Base-by-base conservation (phyloP, 2,797 vertebrate genomes). In the Argya squamiceps region DNA sequence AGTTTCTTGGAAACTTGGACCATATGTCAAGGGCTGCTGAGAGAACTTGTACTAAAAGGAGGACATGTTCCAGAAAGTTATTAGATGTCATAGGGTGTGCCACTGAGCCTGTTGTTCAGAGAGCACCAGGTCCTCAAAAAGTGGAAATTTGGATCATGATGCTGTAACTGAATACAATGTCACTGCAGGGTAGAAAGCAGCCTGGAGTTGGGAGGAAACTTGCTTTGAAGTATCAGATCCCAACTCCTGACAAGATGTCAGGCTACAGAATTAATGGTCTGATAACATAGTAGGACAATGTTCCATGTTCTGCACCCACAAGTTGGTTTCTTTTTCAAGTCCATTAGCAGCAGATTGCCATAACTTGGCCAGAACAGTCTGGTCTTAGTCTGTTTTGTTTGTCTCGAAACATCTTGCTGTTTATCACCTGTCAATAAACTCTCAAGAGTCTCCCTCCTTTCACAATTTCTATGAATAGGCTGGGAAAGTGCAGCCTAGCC, bases 1-100 rank as follows among this genome's bases (percentile, higher is more conserved):
- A 9, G 12, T 86, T 96, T 69, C 60, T 88, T 82, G 85, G 67
- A 96, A 96, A 86, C 44, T 82, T 89, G 75, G 52, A 69, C 47
- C 41, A 71, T 17, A 52, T 32, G 30, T 44, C 36, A 75, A 89
- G 47, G 47, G 53, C 36, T 39, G 49, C 65, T 59, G 70, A 93
- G 49, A 82, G 52, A 91, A 76, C 18, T 77, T 81, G 74, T 36
- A 92, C 56, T 36, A 73, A 78, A 80, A 95, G 43, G 43, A 70
- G 37, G 37, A 88, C 21, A 34, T 3, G 32, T 86, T 94, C 90
- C 88, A 86, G 60, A 78, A 89, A 88, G 59, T 65, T 83, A 93
- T 81, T 89, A 69, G 82, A 89, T 92, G 89, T 81, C 83, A 52
- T 20, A 41, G 82, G 76, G 58, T 63, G 76, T 84, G 87, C 71